These are phyloP conservation scores for Adineta ricciae DNA, from an alignment of 2,888 invertebrate genomes.

Conservation along the genomic window DNA sequence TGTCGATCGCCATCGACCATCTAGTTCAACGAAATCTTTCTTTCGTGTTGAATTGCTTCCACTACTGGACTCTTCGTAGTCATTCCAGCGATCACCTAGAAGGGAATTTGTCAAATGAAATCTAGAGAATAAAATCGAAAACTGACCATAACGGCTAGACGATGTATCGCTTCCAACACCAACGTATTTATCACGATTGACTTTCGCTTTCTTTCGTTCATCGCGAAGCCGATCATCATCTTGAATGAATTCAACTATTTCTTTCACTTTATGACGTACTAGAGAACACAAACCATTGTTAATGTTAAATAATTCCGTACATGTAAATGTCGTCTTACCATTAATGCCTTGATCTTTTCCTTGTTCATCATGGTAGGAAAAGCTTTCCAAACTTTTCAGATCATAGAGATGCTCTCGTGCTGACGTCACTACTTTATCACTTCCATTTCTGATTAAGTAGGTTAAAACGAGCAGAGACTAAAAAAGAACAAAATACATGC, in stretches of 20 bases:
- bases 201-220: constrained; percentile 94
- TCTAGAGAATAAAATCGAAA: neutral
- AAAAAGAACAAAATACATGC: constrained; percentile 43
- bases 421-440: constrained; percentile 91
- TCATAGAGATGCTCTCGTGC: constrained; percentile 95
- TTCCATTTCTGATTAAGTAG: constrained; percentile 83
- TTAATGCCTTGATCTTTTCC: constrained; percentile 74
- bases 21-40: constrained; percentile 1
- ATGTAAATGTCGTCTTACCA: constrained; percentile 46
- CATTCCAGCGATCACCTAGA: neutral
- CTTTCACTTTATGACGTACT: constrained; percentile 63
- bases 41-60: neutral
- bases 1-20: constrained; percentile 18
- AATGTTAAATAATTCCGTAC: neutral
- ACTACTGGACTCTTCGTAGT: neutral
- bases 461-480: constrained; percentile 81
- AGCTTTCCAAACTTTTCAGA: constrained; percentile 83
- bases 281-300: constrained; percentile 35
- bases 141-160: neutral
- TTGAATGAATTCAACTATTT: constrained; percentile 89
- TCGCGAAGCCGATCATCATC: constrained; percentile 90
- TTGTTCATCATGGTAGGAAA: constrained; percentile 78
- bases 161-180: constrained; percentile 49
- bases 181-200: constrained; percentile 93
- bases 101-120: neutral